Evolutionary conservation across 2,888 invertebrate genomes (phyloP), one percentile per base, ranked within the genome.

Genomic region (Anaspis maculata): DNA sequence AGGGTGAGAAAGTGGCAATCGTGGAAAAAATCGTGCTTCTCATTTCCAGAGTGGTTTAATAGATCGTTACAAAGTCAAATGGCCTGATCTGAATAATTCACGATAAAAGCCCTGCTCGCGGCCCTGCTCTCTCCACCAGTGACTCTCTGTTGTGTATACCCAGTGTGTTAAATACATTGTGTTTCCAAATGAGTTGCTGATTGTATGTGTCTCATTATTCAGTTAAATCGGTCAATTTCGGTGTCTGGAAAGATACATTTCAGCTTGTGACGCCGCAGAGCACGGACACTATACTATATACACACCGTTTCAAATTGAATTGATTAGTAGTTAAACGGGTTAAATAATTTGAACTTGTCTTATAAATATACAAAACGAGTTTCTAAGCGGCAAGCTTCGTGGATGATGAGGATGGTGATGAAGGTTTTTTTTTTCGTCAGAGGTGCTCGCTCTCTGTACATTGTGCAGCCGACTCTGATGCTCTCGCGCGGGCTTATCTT

Each of bases 261-360:
- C 25, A 31, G 24, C 16, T n/a, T 21, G 27, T 30, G 32, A 36
- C 40, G 37, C 27, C 37, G 28, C 27, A 33, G 33, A n/a, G n/a
- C n/a, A n/a, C n/a, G n/a, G n/a, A n/a, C n/a, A n/a, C n/a, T n/a
- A 40, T 30, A 38, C 24, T 24, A 31, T n/a, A 28, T 27, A 19
- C 32, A 35, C 34, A 37, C 39, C 35, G 44, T 39, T 44, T 39
- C 31, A 33, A 44, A 48, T 44, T 34, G 32, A 37, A 44, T 40
- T 41, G 42, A 43, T 43, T 40, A 38, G 34, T 30, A 42, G 42
- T 46, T 38, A 28, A 39, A 39, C 37, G 41, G 48, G 48, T 48
- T 41, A 48, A 48, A 44, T 48, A 43, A 48, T 48, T 45, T 48
- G 44, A 48, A 48, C 48, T 46, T 41, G 41, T 29, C 32, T 39